phyloP scores from a whole-genome alignment of 2,888 invertebrate genomes.

The Drosophila merina region DNA sequence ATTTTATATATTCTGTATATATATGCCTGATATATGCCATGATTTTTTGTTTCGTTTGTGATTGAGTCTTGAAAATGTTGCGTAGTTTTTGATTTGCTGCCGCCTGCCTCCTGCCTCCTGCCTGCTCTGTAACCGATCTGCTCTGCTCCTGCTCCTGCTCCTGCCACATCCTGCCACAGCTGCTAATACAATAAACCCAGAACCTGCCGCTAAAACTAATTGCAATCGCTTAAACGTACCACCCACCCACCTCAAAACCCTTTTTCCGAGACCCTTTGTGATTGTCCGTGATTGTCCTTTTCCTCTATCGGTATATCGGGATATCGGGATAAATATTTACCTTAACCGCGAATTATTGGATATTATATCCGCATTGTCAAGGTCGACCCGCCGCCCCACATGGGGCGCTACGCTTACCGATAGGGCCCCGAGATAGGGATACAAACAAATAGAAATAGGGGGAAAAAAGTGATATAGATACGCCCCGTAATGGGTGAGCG shows the following conservation, averaged over 20 bases:
- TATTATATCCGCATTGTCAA: background rate
- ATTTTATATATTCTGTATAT: conserved; percentile 5
- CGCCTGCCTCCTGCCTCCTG: conserved; percentile 7
- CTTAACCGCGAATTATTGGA: background rate
- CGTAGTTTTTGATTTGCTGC: conserved; percentile 21
- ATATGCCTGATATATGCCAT: conserved; percentile 10
- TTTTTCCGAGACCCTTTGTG: background rate
- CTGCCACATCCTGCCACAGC: conserved; percentile 2
- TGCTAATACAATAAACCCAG: background rate
- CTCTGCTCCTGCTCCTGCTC: conserved; percentile 1
- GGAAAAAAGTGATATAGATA: background rate
- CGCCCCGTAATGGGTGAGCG: background rate
- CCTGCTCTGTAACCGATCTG: conserved; percentile 2
- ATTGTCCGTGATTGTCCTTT: conserved; percentile 3
- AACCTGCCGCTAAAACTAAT: conserved; percentile 9
- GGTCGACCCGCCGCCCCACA: background rate
- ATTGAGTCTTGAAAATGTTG: conserved; percentile 18
- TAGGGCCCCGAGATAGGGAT: background rate
- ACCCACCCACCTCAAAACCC: background rate
- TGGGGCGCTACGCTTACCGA: background rate
- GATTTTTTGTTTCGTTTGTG: conserved; percentile 2
- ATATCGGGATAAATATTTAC: background rate
- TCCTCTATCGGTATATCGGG: background rate
- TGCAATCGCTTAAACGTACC: background rate
- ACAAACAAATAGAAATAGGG: background rate